These are phyloP conservation scores for Nautilus pompilius DNA, from an alignment of 1,140 invertebrate species.

Conservation along the genomic window DNA sequence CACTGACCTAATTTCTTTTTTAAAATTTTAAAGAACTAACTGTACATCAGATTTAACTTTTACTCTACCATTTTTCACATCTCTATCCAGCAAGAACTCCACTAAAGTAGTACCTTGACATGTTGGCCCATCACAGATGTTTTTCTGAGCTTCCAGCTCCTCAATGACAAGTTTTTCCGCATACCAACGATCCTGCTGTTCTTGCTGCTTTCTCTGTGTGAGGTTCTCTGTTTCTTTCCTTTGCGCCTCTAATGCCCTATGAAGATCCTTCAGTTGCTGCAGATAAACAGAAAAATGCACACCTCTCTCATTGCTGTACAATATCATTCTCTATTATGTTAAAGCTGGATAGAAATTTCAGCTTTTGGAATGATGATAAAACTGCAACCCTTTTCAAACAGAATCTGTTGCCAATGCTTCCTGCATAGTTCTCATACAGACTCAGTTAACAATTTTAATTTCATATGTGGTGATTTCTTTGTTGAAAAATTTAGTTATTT, in stretches of 20 bases:
- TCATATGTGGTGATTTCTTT: neutral
- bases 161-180: constrained; percentile 5
- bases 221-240: neutral
- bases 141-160: neutral
- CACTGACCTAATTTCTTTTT: too few species aligned
- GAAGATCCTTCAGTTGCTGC: neutral
- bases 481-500: too few species aligned
- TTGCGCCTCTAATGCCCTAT: constrained; percentile 4
- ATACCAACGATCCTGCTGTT: constrained; percentile 2
- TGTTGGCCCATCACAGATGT: too few species aligned
- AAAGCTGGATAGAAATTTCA: neutral
- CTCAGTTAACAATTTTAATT: neutral
- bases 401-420: constrained; percentile 1
- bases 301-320: too few species aligned
- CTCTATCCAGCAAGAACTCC: too few species aligned
- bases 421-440: constrained; percentile 4
- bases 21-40: too few species aligned
- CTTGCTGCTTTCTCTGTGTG: neutral
- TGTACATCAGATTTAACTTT: too few species aligned
- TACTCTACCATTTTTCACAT: too few species aligned
- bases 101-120: too few species aligned
- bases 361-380: neutral
- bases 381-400: neutral
- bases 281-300: neutral
- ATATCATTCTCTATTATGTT: neutral